Conservation (phyloP, 2,888 invertebrate genomes). For the Rhynchonema sp. region DNA sequence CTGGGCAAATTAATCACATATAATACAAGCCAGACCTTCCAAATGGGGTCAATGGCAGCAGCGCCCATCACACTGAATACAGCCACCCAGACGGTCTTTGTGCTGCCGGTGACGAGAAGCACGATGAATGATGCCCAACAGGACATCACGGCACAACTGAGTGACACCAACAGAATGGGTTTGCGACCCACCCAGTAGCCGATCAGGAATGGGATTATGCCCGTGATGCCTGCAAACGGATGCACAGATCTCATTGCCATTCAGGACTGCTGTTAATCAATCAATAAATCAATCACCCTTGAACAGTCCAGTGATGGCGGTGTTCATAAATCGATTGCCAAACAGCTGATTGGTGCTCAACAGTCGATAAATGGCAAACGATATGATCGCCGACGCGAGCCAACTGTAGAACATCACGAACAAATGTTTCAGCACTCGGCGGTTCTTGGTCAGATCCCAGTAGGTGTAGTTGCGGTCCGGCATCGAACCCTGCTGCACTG, state of each 20-base stretch:
- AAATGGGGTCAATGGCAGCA: conserved; percentile 8
- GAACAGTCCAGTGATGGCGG: conserved; percentile 5
- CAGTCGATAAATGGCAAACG: conserved; percentile 6
- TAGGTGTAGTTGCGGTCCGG: not conserved
- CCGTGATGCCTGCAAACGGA: conserved; percentile 3
- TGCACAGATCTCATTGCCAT: too few species aligned
- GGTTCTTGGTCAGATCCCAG: not conserved
- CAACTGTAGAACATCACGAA: not conserved
- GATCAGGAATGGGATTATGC: conserved; percentile 5
- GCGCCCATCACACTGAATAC: conserved; percentile 4
- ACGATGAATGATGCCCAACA: conserved; percentile 4
- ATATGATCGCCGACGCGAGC: conserved; percentile 7
- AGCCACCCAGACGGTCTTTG: not conserved
- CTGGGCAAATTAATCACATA: too few species aligned
- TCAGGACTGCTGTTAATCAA: too few species aligned
- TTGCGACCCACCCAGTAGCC: conserved; percentile 3
- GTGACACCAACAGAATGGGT: conserved; percentile 1
- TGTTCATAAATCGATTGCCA: conserved; percentile 6
- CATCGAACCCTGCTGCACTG: too few species aligned
- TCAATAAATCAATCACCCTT: conserved; percentile 1
- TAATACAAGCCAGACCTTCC: too few species aligned
- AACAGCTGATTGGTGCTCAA: conserved; percentile 2
- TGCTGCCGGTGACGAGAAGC: not conserved
- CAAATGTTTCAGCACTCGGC: not conserved
- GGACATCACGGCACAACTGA: not conserved